Conservation (phyloP, 2,113 vertebrate species). For the Lophotis ruficrista region DNA sequence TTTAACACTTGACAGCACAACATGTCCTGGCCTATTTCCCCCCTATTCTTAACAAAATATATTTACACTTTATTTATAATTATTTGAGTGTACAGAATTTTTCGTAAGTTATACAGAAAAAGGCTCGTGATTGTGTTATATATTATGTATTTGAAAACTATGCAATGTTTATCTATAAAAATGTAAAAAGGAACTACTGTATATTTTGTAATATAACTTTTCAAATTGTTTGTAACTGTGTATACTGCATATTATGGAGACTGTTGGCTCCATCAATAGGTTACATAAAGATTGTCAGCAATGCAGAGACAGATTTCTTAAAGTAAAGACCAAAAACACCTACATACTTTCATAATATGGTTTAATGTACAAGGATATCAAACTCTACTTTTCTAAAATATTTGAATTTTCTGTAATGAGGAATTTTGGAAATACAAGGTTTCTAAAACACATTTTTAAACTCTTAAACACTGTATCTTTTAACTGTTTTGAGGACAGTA, state of each 20-base stretch:
- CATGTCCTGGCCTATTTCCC: neutral
- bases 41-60: neutral
- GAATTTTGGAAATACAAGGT: constrained; percentile 1
- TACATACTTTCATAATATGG: neutral
- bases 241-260: neutral
- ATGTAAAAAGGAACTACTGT: constrained; percentile 60
- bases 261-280: neutral
- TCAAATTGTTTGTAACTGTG: constrained; percentile 34
- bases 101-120: constrained; percentile 65
- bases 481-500: neutral
- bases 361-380: neutral
- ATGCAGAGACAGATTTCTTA: constrained; percentile 12
- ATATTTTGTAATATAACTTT: constrained; percentile 71
- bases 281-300: neutral
- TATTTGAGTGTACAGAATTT: constrained; percentile 68
- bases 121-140: constrained; percentile 29
- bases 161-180: constrained; percentile 59
- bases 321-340: neutral
- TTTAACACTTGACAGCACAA: neutral
- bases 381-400: constrained; percentile 1
- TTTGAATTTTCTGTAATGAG: constrained; percentile 18
- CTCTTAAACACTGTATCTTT: neutral
- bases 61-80: constrained; percentile 68
- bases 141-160: constrained; percentile 52
- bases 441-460: constrained; percentile 52